A percentile compares a stretch with the other conserved stretches of the same genome.
Evolutionary conservation across 2,888 invertebrate genomes (phyloP).

Genomic region (Pyralis farinalis): DNA sequence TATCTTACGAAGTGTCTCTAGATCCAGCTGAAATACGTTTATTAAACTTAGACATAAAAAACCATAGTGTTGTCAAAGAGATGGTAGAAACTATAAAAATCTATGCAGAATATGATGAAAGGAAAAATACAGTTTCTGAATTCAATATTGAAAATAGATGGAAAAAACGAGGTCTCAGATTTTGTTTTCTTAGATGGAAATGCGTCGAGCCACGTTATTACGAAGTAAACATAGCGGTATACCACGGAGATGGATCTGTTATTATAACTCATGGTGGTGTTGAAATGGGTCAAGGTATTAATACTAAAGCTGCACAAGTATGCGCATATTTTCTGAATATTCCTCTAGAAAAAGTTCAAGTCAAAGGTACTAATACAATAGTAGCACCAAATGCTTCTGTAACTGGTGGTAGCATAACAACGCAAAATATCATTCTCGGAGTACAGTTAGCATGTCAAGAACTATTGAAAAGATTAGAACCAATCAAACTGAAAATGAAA

Average conservation of each 20-base stretch:
- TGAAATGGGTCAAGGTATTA: constrained; percentile 89
- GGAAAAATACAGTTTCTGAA: constrained; percentile 54
- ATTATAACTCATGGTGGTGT: constrained; percentile 83
- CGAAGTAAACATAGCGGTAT: constrained; percentile 81
- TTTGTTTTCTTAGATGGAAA: constrained; percentile 68
- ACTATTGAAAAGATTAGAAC: constrained; percentile 36
- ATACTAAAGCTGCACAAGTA: constrained; percentile 88
- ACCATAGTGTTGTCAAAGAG: constrained; percentile 51
- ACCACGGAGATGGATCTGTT: constrained; percentile 84
- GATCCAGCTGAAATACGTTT: constrained; percentile 75
- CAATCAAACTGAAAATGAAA: constrained; percentile 67
- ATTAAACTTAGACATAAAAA: constrained; percentile 36
- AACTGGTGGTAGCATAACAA: constrained; percentile 82
- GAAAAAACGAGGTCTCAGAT: constrained; percentile 82
- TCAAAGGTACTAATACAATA: constrained; percentile 79
- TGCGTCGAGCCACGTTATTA: constrained; percentile 74
- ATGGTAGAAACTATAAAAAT: constrained; percentile 66
- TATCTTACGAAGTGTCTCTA: constrained; percentile 64
- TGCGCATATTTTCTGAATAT: constrained; percentile 85
- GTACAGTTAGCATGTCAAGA: constrained; percentile 35
- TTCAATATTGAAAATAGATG: constrained; percentile 84
- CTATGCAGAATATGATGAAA: constrained; percentile 55
- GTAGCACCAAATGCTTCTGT: constrained; percentile 76
- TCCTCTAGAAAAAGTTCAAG: constrained; percentile 78
- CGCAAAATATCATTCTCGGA: constrained; percentile 55